Conservation (phyloP, 2,113 vertebrate species). For the Hydrochoerus hydrochaeris region DNA sequence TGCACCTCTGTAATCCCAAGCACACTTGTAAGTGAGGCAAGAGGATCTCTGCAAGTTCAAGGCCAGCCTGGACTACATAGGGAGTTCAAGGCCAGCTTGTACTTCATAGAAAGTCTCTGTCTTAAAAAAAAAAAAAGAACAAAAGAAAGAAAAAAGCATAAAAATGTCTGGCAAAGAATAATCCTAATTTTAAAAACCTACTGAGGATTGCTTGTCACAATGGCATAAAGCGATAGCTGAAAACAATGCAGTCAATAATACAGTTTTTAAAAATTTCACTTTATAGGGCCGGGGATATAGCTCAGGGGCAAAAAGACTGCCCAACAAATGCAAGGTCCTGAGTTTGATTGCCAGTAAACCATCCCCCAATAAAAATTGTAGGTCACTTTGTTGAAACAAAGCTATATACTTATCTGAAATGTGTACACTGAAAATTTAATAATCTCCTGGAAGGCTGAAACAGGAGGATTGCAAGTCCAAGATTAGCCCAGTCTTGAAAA, state of each 20-base stretch:
- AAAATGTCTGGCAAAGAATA: not conserved
- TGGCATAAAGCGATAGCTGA: not conserved
- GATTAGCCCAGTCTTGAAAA: not conserved
- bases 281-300: too few relatives aligned
- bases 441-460: not conserved
- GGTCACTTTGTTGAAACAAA: slow-evolving; percentile 13
- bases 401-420: not conserved
- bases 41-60: not conserved
- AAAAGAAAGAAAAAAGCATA: not conserved
- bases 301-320: too few relatives aligned
- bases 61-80: not conserved
- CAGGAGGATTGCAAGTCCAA: not conserved
- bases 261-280: not conserved
- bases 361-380: not conserved
- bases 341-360: too few relatives aligned
- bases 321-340: too few relatives aligned
- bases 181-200: not conserved
- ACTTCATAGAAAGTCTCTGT: not conserved
- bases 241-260: not conserved
- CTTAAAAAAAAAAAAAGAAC: not conserved
- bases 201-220: not conserved
- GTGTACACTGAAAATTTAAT: not conserved
- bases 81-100: not conserved
- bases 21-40: not conserved
- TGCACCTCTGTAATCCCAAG: not conserved